Evolutionary conservation across 2,797 vertebrate genomes (phyloP).

Genomic region (Diplodus puntazzo): DNA sequence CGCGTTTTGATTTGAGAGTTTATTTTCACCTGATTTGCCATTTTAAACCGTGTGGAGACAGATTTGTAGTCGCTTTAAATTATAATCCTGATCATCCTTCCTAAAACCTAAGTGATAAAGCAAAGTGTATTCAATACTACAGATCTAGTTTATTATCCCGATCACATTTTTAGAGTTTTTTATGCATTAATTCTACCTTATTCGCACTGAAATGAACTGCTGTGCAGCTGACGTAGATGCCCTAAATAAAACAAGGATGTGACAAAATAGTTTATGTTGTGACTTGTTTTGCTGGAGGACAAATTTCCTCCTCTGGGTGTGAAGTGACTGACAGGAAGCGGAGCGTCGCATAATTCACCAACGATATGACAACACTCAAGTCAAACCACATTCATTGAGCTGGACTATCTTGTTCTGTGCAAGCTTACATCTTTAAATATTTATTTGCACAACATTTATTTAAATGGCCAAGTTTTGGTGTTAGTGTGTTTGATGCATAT

Average conservation of each 20-base stretch:
- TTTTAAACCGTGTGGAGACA: not conserved
- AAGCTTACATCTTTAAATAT: not conserved
- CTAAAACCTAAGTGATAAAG: not conserved
- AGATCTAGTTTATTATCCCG: not conserved
- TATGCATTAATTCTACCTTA: not conserved
- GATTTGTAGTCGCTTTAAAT: not conserved
- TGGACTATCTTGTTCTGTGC: not conserved
- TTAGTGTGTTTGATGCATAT: not conserved
- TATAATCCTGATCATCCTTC: not conserved
- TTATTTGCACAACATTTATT: not conserved
- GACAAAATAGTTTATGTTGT: constrained; percentile 8
- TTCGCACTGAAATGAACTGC: not conserved
- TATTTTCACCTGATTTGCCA: not conserved
- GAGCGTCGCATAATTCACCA: not conserved
- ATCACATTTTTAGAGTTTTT: too few species aligned
- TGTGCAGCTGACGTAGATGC: not conserved
- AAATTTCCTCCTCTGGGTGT: constrained; percentile 22
- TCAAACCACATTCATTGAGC: not conserved
- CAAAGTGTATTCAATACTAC: not conserved
- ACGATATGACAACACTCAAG: not conserved
- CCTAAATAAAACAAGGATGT: constrained; percentile 5
- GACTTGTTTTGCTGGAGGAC: constrained; percentile 14
- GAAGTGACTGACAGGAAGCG: constrained; percentile 27
- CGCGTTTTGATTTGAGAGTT: not conserved
- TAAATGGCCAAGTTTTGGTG: not conserved